Percentiles rank a stretch among this genome's conserved stretches.
Evolutionary conservation across 1,140 invertebrate species (phyloP).

Genomic region (Brachionus sp.): DNA sequence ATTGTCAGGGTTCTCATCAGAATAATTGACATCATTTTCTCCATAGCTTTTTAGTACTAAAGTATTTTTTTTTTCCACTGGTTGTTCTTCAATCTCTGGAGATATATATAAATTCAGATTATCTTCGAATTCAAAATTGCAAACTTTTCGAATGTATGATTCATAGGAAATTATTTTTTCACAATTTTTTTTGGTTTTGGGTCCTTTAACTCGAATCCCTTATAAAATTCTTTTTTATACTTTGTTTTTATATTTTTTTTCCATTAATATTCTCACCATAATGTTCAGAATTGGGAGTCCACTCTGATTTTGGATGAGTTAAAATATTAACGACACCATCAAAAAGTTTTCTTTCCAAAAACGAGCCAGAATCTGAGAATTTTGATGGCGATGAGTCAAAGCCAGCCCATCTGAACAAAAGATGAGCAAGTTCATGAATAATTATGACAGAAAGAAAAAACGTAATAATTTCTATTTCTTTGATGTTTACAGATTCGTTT

Average conservation of each 20-base stretch:
- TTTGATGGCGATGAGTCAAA: not conserved
- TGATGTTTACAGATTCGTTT: not conserved
- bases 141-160: not conserved
- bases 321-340: not conserved
- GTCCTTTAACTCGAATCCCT: not conserved
- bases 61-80: not conserved
- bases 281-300: not conserved
- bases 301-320: not conserved
- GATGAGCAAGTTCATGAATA: not conserved
- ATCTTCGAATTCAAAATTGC: conserved; percentile 10
- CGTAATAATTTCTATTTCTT: not conserved
- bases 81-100: not conserved
- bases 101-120: not conserved
- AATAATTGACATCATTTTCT: not conserved
- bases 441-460: not conserved
- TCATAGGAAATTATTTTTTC: not conserved
- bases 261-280: not conserved
- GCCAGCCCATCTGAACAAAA: not conserved
- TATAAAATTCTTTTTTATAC: not conserved
- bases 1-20: not conserved
- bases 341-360: not conserved
- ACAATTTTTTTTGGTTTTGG: not conserved
- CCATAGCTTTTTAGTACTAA: not conserved
- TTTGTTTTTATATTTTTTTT: not conserved
- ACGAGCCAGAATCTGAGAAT: not conserved